Evolutionary conservation across 2,888 invertebrate genomes (phyloP).

Genomic region (Caenorhabditis sp.): DNA sequence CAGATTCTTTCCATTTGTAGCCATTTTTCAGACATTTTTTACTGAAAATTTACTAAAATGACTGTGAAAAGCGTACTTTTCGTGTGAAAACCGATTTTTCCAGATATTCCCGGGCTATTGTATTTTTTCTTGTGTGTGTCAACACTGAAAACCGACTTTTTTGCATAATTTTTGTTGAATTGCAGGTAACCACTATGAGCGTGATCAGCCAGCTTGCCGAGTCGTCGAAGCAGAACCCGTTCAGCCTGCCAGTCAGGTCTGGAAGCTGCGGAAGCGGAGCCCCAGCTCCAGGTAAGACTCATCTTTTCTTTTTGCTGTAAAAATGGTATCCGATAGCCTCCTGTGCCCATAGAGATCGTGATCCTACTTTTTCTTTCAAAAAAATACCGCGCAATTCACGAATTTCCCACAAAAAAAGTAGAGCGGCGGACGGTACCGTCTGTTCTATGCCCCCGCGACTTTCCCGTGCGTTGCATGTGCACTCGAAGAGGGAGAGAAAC

Average conservation of each 20-base stretch:
- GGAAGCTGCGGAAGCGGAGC: conserved; percentile 65
- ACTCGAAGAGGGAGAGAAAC: conserved; percentile 4
- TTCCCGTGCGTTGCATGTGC: conserved; percentile 48
- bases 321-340: neutral
- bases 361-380: neutral
- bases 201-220: conserved; percentile 73
- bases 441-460: conserved; percentile 7
- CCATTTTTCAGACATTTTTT: neutral
- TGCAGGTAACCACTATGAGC: conserved; percentile 69
- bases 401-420: neutral
- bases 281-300: conserved; percentile 25
- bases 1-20: neutral
- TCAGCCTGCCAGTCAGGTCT: conserved; percentile 70
- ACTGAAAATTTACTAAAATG: neutral
- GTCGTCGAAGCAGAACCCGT: conserved; percentile 71
- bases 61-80: too few species aligned
- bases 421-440: neutral
- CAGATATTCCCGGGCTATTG: neutral
- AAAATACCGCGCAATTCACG: neutral
- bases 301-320: conserved; percentile 1
- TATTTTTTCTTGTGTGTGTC: neutral
- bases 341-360: neutral
- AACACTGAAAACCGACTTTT: neutral
- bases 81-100: neutral
- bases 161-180: neutral